Base-by-base conservation (phyloP, 2,113 vertebrate genomes). In the Ornithorhynchus anatinus region DNA sequence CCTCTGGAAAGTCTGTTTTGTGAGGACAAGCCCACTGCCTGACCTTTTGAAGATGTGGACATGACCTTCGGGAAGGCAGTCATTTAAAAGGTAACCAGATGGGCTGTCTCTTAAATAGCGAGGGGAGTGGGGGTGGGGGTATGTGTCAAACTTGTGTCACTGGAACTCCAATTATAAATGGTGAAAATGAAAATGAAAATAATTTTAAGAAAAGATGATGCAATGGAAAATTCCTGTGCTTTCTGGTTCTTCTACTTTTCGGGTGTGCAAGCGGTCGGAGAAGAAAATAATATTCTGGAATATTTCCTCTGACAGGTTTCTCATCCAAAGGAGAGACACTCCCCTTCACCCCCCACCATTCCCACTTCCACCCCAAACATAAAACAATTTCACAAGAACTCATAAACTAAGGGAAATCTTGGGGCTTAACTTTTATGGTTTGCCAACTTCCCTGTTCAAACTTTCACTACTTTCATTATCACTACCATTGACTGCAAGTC, bases 171-270 rank as follows among this genome's bases (percentile, higher is more conserved):
- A 63, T 82, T 65, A 77, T 10, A 83, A 72, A 54, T 4, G 33
- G 51, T 61, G 61, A 91, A 92, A 92, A 85, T 88, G 88, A 89
- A 89, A 90, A 87, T 63, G 80, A 59, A 70, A 77, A 62, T 35
- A 50, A 66, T 80, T 77, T 83, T 58, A 74, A 79, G 77, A 70
- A 63, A 43, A 84, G 79, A 79, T 86, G 80, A 82, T 86, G 72
- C 77, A 84, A 71, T 76, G 85, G 90, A 88, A 65, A 90, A 87
- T 89, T 91, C 85, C 69, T 87, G 86, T 85, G 71, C 76, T 88
- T 85, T 87, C 61, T 79, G 75, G 69, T 54, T 69, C 68, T 79
- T 82, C 80, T 77, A 33, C 58, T 33, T 86, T 84, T 36, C 32
- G 48, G 51, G 59, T 42, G 32, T n/a, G 44, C 56, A 59, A 31